Evolutionary conservation across 2,888 invertebrate genomes (phyloP), one percentile per base, ranked within the genome.

Genomic region (Pyrocoelia pectoralis): DNA sequence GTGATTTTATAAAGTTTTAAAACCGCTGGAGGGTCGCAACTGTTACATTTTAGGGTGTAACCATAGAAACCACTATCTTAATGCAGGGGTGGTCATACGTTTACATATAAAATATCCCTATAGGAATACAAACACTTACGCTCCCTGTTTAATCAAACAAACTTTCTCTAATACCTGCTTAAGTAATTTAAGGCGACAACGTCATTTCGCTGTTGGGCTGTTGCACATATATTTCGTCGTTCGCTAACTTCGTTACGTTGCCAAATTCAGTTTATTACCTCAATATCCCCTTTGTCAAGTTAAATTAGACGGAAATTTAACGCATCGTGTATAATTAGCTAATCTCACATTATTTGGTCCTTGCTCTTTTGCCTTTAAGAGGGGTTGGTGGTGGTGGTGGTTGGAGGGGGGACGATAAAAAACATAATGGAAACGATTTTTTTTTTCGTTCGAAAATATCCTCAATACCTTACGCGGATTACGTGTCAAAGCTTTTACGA

Each of bases 21-120:
- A 61, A 61, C 56, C 56, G 43, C 56, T 56, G 51, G 53, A 41
- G 55, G 50, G 55, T 41, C 55, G 38, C 55, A 61, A 55, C 55
- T 56, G 56, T 56, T 61, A 51, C 51, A 56, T 15, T 28, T 49
- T 56, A 41, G 61, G 61, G 61, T 51, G 61, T 61, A 55, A 17
- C 56, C 61, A 61, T 61, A 56, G 61, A 56, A 56, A 61, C 61
- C 15, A 43, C 41, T 56, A 61, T 61, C 51, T 43, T 46, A 33
- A 33, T 24, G 24, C 13, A 17, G 43, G 54, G 60, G 61, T 51
- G 55, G 56, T 61, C 56, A 61, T 61, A 51, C 49, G 60, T 60
- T 43, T 29, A 48, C 54, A 54, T 60, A 54, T 49, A 58, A 51
- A 58, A 60, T 49, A 54, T 56, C 38, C 40, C 38, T 18, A 38